Conservation (phyloP, 92 coral and sea anemone species). For the Palythoa grandis region DNA sequence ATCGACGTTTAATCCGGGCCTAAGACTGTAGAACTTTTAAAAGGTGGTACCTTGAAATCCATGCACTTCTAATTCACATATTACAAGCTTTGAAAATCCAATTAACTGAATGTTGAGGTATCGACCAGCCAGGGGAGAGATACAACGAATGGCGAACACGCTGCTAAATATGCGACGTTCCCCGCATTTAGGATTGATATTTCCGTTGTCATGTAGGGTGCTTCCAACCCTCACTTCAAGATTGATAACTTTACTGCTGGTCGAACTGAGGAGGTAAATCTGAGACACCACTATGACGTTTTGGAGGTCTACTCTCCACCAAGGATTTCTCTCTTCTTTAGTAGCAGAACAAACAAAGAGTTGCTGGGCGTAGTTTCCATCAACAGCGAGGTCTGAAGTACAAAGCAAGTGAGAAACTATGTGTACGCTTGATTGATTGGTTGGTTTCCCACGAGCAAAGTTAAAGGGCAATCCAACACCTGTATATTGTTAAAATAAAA, state of each 20-base stretch:
- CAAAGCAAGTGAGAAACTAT: too few relatives aligned
- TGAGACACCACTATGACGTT: background rate
- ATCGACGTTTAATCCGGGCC: too few relatives aligned
- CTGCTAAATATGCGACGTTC: background rate
- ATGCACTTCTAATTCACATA: conserved; percentile 49
- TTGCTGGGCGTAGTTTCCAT: background rate
- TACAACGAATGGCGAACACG: conserved; percentile 30
- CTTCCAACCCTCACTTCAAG: conserved; percentile 47
- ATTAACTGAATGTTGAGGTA: conserved; percentile 46
- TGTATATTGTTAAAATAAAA: background rate
- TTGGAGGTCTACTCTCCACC: conserved; percentile 36
- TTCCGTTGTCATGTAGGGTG: conserved; percentile 38
- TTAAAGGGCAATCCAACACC: background rate
- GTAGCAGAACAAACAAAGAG: background rate
- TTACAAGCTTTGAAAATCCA: background rate
- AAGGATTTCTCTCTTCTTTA: background rate
- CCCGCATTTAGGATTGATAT: conserved; percentile 47
- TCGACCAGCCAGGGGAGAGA: conserved; percentile 50
- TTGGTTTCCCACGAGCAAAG: conserved; percentile 21
- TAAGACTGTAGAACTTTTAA: background rate
- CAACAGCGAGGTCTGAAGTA: conserved; percentile 6
- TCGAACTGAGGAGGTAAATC: background rate
- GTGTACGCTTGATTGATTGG: conserved; percentile 2
- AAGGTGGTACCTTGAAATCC: conserved; percentile 11
- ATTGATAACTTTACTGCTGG: conserved; percentile 11